phyloP scores from a whole-genome alignment of 1,140 invertebrate species.

The Apis laboriosa region DNA sequence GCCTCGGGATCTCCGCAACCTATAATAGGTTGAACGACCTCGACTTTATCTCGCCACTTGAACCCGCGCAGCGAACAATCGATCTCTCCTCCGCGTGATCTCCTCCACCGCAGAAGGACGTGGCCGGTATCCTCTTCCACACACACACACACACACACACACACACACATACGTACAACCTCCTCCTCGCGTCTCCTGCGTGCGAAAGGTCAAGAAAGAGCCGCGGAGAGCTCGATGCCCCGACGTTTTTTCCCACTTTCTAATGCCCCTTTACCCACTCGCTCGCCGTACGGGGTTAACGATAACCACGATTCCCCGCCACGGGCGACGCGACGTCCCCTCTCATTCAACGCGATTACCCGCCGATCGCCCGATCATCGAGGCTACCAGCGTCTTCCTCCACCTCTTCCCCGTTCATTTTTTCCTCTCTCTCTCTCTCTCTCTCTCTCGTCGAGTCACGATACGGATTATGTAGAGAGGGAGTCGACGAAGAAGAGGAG shows the following conservation, averaged over 20 bases:
- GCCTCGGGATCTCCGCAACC: conserved; percentile 41
- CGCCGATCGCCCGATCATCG: not conserved
- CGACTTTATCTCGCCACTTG: conserved; percentile 66
- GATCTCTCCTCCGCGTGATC: conserved; percentile 55
- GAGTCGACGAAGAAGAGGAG: no score
- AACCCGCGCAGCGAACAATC: conserved; percentile 63
- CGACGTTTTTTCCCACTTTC: conserved; percentile 57
- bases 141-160: conserved; percentile 11
- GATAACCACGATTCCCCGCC: conserved; percentile 48
- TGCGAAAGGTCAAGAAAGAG: conserved; percentile 63
- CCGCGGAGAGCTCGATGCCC: conserved; percentile 39
- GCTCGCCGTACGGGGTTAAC: conserved; percentile 54
- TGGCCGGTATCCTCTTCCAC: conserved; percentile 32
- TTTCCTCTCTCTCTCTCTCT: no score
- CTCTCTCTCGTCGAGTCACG: not conserved
- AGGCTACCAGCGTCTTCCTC: conserved; percentile 5
- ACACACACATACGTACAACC: no score
- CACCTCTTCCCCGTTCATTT: no score
- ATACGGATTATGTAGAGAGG: no score
- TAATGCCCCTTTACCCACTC: conserved; percentile 48
- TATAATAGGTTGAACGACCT: conserved; percentile 69
- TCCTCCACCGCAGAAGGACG: conserved; percentile 55
- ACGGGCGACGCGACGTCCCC: not conserved
- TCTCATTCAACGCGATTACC: conserved; percentile 30
- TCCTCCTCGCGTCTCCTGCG: conserved; percentile 47